These are phyloP conservation scores for Augochlorella aurata DNA, from an alignment of 2,888 invertebrate genomes.

Conservation along the genomic window DNA sequence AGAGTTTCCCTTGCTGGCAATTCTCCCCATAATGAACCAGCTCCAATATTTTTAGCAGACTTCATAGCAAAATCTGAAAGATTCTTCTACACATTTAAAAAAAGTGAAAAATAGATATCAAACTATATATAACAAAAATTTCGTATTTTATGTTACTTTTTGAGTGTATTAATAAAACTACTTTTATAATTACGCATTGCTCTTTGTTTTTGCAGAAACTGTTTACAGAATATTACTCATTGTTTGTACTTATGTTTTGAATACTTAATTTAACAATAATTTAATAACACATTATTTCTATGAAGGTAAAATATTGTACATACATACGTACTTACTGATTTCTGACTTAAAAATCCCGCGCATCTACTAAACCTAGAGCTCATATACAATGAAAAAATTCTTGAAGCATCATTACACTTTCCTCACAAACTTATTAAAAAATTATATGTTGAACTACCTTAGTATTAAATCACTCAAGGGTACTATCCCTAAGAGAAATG, in stretches of 20 bases:
- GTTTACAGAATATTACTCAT: not conserved
- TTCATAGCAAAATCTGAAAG: constrained; percentile 70
- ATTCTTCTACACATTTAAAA: not conserved
- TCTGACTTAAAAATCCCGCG: constrained; percentile 48
- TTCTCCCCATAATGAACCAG: constrained; percentile 77
- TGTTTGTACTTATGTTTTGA: not conserved
- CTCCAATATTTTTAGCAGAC: constrained; percentile 70
- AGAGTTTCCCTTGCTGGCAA: constrained; percentile 76
- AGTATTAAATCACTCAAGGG: not conserved
- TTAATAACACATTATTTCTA: not conserved
- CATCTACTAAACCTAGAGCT: not conserved
- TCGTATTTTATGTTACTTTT: not conserved
- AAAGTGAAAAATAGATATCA: not conserved
- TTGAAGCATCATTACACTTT: constrained; percentile 28
- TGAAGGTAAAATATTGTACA: not conserved
- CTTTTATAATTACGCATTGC: not conserved
- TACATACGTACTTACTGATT: not conserved
- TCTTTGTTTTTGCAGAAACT: not conserved
- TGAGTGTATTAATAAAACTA: not conserved
- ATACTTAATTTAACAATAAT: not conserved
- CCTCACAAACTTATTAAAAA: constrained; percentile 16
- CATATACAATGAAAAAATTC: constrained; percentile 13
- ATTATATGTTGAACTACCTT: not conserved
- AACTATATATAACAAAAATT: not conserved
- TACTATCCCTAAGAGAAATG: not conserved